Evolutionary conservation across 2,888 invertebrate species (phyloP).

Genomic region (Troides helena): DNA sequence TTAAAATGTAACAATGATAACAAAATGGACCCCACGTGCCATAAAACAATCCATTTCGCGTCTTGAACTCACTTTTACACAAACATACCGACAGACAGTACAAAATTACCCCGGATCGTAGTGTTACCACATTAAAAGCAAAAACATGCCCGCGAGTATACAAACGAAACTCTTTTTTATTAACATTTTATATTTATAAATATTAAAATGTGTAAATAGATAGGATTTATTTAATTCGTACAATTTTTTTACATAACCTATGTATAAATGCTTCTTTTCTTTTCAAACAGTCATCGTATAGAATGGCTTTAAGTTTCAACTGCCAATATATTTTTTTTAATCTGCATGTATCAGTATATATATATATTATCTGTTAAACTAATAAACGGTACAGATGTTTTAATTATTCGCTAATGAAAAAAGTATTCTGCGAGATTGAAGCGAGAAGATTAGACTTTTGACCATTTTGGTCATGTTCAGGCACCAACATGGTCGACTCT

Average conservation of each 20-base stretch:
- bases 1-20: slow-evolving; percentile 18
- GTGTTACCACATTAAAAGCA: slow-evolving; percentile 38
- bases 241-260: slow-evolving; percentile 33
- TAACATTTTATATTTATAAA: slow-evolving; percentile 38
- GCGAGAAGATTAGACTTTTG: slow-evolving; percentile 66
- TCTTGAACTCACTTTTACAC: neutral
- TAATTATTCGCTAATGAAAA: slow-evolving; percentile 28
- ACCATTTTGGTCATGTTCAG: slow-evolving; percentile 52
- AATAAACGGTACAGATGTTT: slow-evolving; percentile 7
- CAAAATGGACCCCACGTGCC: slow-evolving; percentile 47
- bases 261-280: slow-evolving; percentile 5
- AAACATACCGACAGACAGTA: slow-evolving; percentile 15
- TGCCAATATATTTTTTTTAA: slow-evolving; percentile 35
- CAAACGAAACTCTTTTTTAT: slow-evolving; percentile 32
- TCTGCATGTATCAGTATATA: slow-evolving; percentile 23
- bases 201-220: slow-evolving; percentile 51
- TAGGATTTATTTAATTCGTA: slow-evolving; percentile 46
- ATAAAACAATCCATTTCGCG: slow-evolving; percentile 43
- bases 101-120: slow-evolving; percentile 52
- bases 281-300: slow-evolving; percentile 20
- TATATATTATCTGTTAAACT: neutral
- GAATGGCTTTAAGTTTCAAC: slow-evolving; percentile 30
- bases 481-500: slow-evolving; percentile 67
- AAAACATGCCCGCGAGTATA: slow-evolving; percentile 18
- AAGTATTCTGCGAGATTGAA: slow-evolving; percentile 42